Conservation (phyloP, 2,113 vertebrate genomes). For the Seriola aureovittata region DNA sequence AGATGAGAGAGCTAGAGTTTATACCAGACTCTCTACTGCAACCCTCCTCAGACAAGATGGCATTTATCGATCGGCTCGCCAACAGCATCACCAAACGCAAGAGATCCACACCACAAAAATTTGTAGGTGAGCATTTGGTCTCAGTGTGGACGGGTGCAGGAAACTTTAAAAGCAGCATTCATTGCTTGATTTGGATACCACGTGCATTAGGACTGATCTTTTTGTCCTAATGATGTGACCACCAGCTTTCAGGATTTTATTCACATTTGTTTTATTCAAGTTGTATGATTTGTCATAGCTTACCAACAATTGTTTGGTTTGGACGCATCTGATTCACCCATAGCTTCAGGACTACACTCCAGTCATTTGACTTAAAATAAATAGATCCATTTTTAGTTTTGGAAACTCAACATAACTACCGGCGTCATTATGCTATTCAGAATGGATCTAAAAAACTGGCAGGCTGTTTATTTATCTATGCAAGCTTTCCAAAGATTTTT, state of each 20-base stretch:
- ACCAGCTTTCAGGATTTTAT: neutral
- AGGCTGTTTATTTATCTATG: neutral
- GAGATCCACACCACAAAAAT: constrained; percentile 96
- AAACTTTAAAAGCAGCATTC: constrained; percentile 28
- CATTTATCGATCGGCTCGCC: constrained; percentile 94
- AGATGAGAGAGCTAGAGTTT: constrained; percentile 93
- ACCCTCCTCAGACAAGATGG: constrained; percentile 91
- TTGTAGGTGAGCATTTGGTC: constrained; percentile 90
- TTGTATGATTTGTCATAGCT: neutral
- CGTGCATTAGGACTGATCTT: constrained; percentile 4
- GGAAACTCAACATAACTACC: neutral
- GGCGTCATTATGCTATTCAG: neutral
- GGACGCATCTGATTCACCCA: neutral
- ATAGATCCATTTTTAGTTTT: neutral
- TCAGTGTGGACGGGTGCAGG: constrained; percentile 49
- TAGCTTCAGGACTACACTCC: neutral
- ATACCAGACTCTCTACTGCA: constrained; percentile 92
- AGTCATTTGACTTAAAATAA: neutral
- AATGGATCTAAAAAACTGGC: neutral
- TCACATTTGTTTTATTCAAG: neutral
- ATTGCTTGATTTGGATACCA: constrained; percentile 21
- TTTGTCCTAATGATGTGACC: constrained; percentile 1
- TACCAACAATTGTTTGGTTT: neutral
- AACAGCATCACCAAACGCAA: constrained; percentile 98
- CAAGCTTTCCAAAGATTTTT: neutral